These are phyloP conservation scores for Pogonocherus hispidulus DNA, from an alignment of 2,888 invertebrate genomes.

Conservation along the genomic window DNA sequence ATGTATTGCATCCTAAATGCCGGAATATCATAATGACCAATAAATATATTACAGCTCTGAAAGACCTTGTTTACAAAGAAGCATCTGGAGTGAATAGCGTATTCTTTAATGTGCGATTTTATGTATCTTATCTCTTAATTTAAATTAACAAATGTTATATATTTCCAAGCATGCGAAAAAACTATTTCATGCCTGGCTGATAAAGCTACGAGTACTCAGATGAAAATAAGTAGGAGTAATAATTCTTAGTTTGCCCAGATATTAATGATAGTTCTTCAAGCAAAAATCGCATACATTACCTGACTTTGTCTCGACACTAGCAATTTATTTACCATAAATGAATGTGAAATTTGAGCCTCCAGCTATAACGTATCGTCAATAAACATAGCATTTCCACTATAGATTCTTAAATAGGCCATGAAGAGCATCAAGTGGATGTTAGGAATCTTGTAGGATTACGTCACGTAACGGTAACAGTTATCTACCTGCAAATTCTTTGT, in stretches of 20 bases:
- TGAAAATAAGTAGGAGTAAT: too few species aligned
- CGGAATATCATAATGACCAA: too few species aligned
- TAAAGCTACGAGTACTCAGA: too few species aligned
- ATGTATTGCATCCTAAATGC: too few species aligned
- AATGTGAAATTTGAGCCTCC: neutral
- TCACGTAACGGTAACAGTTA: slow-evolving; percentile 24
- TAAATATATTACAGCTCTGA: too few species aligned
- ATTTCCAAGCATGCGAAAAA: too few species aligned
- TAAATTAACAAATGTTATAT: too few species aligned
- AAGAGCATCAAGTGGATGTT: slow-evolving; percentile 1
- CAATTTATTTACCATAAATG: neutral
- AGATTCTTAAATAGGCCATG: slow-evolving; percentile 8
- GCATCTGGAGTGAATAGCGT: too few species aligned
- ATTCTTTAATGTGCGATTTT: too few species aligned
- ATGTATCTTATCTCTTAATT: too few species aligned
- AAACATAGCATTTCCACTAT: neutral
- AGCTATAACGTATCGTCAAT: neutral
- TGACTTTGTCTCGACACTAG: neutral
- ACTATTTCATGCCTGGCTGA: too few species aligned
- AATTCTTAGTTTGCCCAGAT: neutral
- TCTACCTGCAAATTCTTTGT: slow-evolving; percentile 13
- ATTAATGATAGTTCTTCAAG: neutral
- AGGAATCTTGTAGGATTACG: slow-evolving; percentile 11
- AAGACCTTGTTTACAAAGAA: too few species aligned
- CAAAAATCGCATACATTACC: neutral